Conservation (phyloP, 1,140 invertebrate genomes). For the Bursaphelenchus mucronatus region DNA sequence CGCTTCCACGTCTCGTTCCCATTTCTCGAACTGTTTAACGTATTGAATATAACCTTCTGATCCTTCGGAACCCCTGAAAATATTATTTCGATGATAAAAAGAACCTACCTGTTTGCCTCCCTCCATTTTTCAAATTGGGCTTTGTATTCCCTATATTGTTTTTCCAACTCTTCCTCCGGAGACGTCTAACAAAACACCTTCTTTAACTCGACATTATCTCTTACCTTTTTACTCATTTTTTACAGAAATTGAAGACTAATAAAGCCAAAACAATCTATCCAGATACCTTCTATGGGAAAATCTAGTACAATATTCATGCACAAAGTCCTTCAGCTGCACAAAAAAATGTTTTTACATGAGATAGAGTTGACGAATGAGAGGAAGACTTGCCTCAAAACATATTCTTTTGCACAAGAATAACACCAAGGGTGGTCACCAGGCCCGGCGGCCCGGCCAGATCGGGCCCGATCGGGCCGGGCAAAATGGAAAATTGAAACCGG, state of each 20-base stretch:
- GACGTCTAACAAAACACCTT: conserved; percentile 36
- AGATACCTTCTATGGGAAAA: too few species aligned
- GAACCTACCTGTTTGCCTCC: conserved; percentile 41
- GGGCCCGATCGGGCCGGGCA: too few species aligned
- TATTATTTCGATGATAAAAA: conserved; percentile 9
- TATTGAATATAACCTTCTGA: conserved; percentile 52
- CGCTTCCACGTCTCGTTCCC: conserved; percentile 52
- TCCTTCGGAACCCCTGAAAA: conserved; percentile 42
- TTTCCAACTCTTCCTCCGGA: conserved; percentile 53
- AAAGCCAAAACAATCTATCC: too few species aligned
- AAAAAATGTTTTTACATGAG: too few species aligned
- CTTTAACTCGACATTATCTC: not conserved
- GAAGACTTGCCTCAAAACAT: too few species aligned
- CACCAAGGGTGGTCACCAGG: too few species aligned
- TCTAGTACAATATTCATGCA: too few species aligned
- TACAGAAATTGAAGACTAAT: not conserved
- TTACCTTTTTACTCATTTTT: conserved; percentile 1
- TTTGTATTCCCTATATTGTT: conserved; percentile 52
- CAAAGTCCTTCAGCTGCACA: too few species aligned
- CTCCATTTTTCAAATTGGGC: conserved; percentile 55
- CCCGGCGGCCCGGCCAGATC: too few species aligned
- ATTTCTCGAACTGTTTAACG: conserved; percentile 50
- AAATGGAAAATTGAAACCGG: too few species aligned
- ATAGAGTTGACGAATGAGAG: too few species aligned
- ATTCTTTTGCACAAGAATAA: too few species aligned